Evolutionary conservation across 2,888 invertebrate species (phyloP), one percentile per base, ranked within the genome.

Genomic region (Clivina fossor): DNA sequence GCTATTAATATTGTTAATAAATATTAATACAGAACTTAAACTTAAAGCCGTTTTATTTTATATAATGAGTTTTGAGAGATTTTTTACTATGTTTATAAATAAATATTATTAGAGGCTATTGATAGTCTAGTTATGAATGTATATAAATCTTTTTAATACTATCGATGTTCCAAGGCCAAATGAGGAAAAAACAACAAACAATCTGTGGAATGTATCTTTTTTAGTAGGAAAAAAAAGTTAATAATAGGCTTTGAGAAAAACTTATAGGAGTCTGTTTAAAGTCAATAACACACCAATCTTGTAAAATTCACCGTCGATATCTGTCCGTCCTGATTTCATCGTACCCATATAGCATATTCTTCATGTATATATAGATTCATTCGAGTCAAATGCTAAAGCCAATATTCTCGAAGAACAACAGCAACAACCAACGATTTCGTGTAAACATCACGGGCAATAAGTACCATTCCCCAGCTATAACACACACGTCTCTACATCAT

Each of bases 391-490:
- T n/a, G n/a, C n/a, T n/a, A n/a, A n/a, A n/a, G n/a, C n/a, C n/a
- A n/a, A 40, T 40, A 19, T 40, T 18, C n/a, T 11, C 16, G 22
- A 19, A 40, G 15, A 9, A 40, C 19, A 40, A 40, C 40, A 40
- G 22, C 40, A 38, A 16, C 16, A 18, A 3, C 38, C 19, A 16
- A 38, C 20, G 40, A 40, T 40, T 40, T 40, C 40, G 18, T 40
- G 40, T 40, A 40, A 40, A 40, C 40, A 40, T 40, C 13, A 19
- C 22, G 11, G 40, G 20, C 40, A 40, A 40, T 40, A 40, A 40
- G 40, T 40, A 40, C 20, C 16, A 19, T 20, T 5, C 19, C 15
- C 8, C 11, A 18, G 20, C 7, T 18, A 26, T 30, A 9, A 30
- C 30, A 30, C 30, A 30, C 11, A 30, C 30, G 30, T 11, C 9